Base-by-base conservation (phyloP, 2,888 invertebrate species). In the Salticus scenicus region DNA sequence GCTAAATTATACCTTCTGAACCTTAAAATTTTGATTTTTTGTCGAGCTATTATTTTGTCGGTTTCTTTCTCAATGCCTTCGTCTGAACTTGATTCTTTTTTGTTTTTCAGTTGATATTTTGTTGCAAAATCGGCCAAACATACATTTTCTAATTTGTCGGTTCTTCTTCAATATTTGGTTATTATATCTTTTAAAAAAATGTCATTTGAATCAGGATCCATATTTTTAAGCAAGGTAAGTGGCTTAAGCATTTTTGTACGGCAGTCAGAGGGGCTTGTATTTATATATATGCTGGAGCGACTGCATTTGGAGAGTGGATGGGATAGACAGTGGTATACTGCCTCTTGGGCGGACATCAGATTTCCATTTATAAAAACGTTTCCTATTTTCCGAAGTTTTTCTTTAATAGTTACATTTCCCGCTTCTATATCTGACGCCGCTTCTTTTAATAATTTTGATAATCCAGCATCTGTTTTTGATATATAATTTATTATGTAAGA, bases 111-210 rank as follows among this genome's bases (percentile, higher is more conserved):
- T 41, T 8, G 14, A 41, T 7, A 17, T 17, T 20, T 17, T 17
- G 7, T n/a, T 7, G 24, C 66, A 66, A 66, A 66, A 66, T 66
- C 66, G 20, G 66, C 66, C 28, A 66, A 0, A 30, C 30, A 66
- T 28, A 17, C 28, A 28, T 66, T 28, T 66, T 28, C 28, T 5
- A 66, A 0, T 0, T 8, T 0, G 20, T 30, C 0, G 0, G 24
- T 0, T 1, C 28, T 24, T 27, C 17, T 57, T 7, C n/a, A 7
- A 20, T 57, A 57, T 20, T 57, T 57, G 4, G 7, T 17, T 10
- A 57, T 10, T 7, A 57, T 20, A 20, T 20, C 24, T n/a, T 57
- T n/a, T 4, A 57, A 5, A 20, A 10, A 57, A 7, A 57, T 57
- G 7, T 57, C n/a, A 41, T 8, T 41, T 10, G 42, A 41, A 41